Conservation (phyloP, 2,113 vertebrate genomes). For the Noturus placidus region DNA sequence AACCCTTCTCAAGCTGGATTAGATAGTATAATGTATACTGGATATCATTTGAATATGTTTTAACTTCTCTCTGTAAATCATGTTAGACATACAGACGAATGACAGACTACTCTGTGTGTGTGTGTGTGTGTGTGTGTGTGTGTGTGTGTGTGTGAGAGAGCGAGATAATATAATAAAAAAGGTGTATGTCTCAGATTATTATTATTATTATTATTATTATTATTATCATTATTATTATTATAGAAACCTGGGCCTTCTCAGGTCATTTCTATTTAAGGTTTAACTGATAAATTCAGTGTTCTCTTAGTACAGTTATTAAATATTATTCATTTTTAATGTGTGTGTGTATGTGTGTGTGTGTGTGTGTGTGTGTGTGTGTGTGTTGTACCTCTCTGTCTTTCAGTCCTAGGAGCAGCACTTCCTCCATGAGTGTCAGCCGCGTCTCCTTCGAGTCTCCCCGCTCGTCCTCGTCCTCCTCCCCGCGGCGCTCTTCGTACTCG, state of each 20-base stretch:
- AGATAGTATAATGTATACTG: background rate
- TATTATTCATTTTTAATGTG: background rate
- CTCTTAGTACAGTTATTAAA: background rate
- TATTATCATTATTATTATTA: background rate
- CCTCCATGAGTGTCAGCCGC: constrained; percentile 94
- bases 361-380: too few relatives aligned
- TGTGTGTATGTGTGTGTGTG: too few relatives aligned
- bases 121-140: too few relatives aligned
- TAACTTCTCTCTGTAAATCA: too few relatives aligned
- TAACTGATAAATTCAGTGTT: background rate
- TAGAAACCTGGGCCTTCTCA: background rate
- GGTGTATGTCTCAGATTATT: background rate
- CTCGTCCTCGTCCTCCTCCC: constrained; percentile 87
- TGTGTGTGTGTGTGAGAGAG: too few relatives aligned
- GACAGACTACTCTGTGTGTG: too few relatives aligned
- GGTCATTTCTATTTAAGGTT: background rate
- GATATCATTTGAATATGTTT: background rate
- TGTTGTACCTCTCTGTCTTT: constrained; percentile 91
- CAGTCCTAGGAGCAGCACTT: constrained; percentile 92
- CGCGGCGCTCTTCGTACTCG: constrained; percentile 80
- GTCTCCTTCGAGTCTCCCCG: constrained; percentile 95
- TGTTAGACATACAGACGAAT: too few relatives aligned
- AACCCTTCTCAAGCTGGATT: background rate
- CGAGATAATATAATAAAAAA: background rate
- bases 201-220: too few relatives aligned